A percentile compares a stretch with the other conserved stretches of the same genome.
phyloP scores from a whole-genome alignment of 2,888 invertebrate species.

The Eupithecia dodoneata region DNA sequence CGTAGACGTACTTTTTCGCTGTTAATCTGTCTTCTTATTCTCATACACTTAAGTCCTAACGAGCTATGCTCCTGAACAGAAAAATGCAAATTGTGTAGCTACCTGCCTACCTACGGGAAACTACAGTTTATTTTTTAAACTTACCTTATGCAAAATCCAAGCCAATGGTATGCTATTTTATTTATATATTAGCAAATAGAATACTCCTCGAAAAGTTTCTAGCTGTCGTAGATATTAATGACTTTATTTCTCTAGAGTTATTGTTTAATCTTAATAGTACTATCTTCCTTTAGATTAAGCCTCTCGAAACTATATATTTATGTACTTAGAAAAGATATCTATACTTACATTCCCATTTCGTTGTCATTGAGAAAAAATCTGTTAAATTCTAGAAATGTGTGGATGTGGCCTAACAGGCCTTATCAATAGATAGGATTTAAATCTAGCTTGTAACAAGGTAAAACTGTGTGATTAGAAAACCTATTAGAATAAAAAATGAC shows the following conservation, averaged over 20 bases:
- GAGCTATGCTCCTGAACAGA: background rate
- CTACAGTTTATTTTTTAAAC: background rate
- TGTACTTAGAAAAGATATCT: background rate
- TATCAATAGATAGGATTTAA: conserved; percentile 34
- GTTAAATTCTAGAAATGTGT: conserved; percentile 8
- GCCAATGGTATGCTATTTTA: background rate
- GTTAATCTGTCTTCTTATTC: conserved; percentile 3
- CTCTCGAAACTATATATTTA: background rate
- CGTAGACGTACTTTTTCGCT: background rate
- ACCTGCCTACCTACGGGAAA: background rate
- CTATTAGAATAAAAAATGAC: conserved; percentile 23
- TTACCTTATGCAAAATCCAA: background rate
- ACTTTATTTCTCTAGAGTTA: background rate
- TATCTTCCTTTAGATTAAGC: conserved; percentile 11
- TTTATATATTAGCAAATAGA: background rate
- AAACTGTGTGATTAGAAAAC: conserved; percentile 30
- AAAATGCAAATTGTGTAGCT: background rate
- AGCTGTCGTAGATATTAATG: background rate
- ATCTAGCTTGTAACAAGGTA: conserved; percentile 31
- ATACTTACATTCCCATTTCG: conserved; percentile 32
- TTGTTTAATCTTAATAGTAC: background rate
- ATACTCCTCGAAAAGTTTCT: background rate
- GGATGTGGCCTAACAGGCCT: conserved; percentile 10
- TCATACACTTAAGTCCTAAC: background rate
- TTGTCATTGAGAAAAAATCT: conserved; percentile 13